Base-by-base conservation (phyloP, 37 sponge, comb jelly and placozoan species). In the Axinella damicornis region DNA sequence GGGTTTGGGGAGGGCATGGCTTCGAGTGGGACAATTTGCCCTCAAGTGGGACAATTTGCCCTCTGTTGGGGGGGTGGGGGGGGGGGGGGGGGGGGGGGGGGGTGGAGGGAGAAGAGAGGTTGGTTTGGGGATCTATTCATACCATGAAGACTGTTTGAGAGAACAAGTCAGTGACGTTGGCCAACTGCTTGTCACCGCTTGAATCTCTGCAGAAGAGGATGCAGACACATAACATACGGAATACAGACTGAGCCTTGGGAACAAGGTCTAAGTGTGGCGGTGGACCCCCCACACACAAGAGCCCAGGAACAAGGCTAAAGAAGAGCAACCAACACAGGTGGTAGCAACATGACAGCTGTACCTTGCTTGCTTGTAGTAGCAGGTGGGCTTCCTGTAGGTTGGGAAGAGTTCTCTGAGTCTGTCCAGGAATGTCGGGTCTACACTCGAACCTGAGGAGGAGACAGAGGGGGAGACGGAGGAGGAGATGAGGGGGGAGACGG, bases 131-230 rank as follows among this genome's bases (percentile, higher is more conserved):
- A n/a, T n/a, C n/a, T 54, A 46, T 46, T 46, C 46, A 9, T 46
- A 88, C 88, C 56, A 70, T 88, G 78, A 58, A 88, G 13, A 74
- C 66, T 14, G 69, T 30, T 35, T 88, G 88, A 20, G 88, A 66
- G 60, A 81, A 88, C n/a, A 73, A 37, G 5, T 58, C 33, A 41
- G 9, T 46, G 46, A 9, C 46, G 9, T 12, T 9, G 46, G 4
- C 9, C 46, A 46, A 12, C 46, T 46, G 4, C 9, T 46, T 46
- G 46, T 46, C 46, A 12, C 46, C 46, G 9, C 46, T 46, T 46
- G 46, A 46, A 46, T 46, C 46, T 12, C 46, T 46, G 46, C 46
- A 46, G 46, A n/a, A n/a, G 46, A 9, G 46, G 46, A 46, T 12
- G 46, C 46, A 46, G 46, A 46, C 46, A 46, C 46, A 9, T 46